Percentiles rank a stretch among this genome's conserved stretches.
These are phyloP conservation scores for Brassicogethes aeneus DNA, from an alignment of 2,888 invertebrate genomes.

Conservation along the genomic window DNA sequence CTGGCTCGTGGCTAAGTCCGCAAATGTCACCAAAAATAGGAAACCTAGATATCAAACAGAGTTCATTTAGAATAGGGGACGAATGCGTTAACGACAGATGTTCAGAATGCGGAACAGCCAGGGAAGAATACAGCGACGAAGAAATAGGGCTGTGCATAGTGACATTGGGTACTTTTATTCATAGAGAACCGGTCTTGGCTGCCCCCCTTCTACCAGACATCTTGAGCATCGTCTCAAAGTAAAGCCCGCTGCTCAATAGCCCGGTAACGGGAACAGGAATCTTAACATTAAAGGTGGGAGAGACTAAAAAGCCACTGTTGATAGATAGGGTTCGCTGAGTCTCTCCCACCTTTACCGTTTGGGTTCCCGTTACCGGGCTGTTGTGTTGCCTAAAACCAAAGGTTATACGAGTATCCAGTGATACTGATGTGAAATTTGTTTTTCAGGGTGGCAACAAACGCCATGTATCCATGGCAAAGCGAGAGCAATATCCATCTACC, in stretches of 20 bases:
- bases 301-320: no score
- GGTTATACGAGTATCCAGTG: no score
- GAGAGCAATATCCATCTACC: constrained; percentile 84
- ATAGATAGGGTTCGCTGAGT: no score
- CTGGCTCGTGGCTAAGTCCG: constrained; percentile 47
- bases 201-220: constrained; percentile 90
- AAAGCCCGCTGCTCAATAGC: no score
- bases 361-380: no score
- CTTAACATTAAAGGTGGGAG: no score
- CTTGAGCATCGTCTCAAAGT: constrained; percentile 82
- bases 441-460: constrained; percentile 62
- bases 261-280: no score
- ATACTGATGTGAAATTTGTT: background rate
- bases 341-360: no score
- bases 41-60: constrained; percentile 45
- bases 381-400: no score
- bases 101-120: constrained; percentile 81
- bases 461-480: constrained; percentile 82
- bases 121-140: constrained; percentile 93
- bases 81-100: constrained; percentile 68
- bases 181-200: constrained; percentile 90
- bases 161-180: constrained; percentile 89
- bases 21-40: constrained; percentile 33
- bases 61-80: constrained; percentile 58
- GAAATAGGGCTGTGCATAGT: constrained; percentile 91